phyloP scores from a whole-genome alignment of 2,797 vertebrate genomes.

The Micromesistius poutassou region DNA sequence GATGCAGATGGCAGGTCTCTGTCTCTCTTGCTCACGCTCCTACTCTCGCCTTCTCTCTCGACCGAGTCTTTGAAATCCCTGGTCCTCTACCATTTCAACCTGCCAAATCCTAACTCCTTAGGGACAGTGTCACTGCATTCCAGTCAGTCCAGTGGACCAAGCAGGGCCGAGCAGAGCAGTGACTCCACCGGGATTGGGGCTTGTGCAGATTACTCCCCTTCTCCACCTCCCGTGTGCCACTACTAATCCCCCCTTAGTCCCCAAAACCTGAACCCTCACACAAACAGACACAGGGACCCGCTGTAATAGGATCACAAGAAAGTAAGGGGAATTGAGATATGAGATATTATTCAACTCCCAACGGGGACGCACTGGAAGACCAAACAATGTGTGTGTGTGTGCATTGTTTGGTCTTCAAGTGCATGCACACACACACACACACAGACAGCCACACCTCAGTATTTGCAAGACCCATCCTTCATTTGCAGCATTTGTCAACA shows the following conservation, averaged over 20 bases:
- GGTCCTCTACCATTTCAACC: constrained; percentile 39
- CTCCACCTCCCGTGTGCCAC: constrained; percentile 59
- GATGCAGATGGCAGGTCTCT: not conserved
- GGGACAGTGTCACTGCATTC: constrained; percentile 29
- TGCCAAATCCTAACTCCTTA: constrained; percentile 34
- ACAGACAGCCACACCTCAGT: not conserved
- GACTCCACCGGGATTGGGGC: constrained; percentile 56
- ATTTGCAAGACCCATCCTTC: not conserved
- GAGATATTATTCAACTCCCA: constrained; percentile 27
- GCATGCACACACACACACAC: too few relatives aligned
- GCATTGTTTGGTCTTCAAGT: too few relatives aligned
- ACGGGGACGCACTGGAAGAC: not conserved
- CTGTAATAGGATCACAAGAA: constrained; percentile 61
- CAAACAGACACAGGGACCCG: constrained; percentile 13
- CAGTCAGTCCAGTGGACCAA: constrained; percentile 37
- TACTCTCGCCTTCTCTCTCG: too few relatives aligned
- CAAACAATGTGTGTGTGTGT: too few relatives aligned
- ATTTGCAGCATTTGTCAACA: not conserved
- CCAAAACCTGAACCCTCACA: constrained; percentile 25
- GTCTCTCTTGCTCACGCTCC: not conserved
- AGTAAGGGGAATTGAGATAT: constrained; percentile 42
- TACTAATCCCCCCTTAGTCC: constrained; percentile 55
- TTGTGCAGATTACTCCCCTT: constrained; percentile 60
- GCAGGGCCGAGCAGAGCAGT: constrained; percentile 18
- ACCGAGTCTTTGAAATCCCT: not conserved